Conservation (phyloP, 1,140 invertebrate species). For the Bombus balteatus region DNA sequence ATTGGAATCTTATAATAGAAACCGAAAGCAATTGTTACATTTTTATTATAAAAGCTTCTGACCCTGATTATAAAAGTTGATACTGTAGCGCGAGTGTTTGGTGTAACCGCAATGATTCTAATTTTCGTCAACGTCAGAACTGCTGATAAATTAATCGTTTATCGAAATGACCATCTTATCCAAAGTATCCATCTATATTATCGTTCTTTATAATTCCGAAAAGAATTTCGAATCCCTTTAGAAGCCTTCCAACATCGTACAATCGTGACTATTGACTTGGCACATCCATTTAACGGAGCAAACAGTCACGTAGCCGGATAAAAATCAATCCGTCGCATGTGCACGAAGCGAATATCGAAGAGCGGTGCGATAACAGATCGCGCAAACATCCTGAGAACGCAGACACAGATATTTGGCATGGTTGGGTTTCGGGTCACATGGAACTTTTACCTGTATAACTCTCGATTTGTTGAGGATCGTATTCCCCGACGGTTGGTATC, state of each 20-base stretch:
- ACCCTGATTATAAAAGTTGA: too few relatives aligned
- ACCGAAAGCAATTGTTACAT: too few relatives aligned
- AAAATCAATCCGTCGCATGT: slow-evolving; percentile 1
- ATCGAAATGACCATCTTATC: too few relatives aligned
- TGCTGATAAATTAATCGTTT: too few relatives aligned
- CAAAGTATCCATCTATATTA: not conserved
- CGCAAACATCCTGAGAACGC: slow-evolving; percentile 11
- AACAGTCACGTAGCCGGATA: not conserved
- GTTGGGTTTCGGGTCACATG: not conserved
- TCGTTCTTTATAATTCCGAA: not conserved
- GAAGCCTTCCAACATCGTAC: not conserved
- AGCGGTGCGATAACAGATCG: slow-evolving; percentile 3
- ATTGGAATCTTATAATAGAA: too few relatives aligned
- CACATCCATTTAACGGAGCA: not conserved
- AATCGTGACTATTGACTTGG: slow-evolving; percentile 1
- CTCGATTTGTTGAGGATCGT: slow-evolving; percentile 84
- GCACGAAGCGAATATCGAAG: not conserved
- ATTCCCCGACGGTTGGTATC: slow-evolving; percentile 84
- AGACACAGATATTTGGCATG: not conserved
- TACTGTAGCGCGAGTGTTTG: too few relatives aligned
- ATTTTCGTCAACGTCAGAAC: too few relatives aligned
- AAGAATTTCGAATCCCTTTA: not conserved
- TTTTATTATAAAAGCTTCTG: too few relatives aligned
- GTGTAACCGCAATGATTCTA: too few relatives aligned
- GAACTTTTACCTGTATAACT: slow-evolving; percentile 82